These are phyloP conservation scores for Sapajus apella DNA, from an alignment of 2,113 vertebrate species.

Conservation along the genomic window DNA sequence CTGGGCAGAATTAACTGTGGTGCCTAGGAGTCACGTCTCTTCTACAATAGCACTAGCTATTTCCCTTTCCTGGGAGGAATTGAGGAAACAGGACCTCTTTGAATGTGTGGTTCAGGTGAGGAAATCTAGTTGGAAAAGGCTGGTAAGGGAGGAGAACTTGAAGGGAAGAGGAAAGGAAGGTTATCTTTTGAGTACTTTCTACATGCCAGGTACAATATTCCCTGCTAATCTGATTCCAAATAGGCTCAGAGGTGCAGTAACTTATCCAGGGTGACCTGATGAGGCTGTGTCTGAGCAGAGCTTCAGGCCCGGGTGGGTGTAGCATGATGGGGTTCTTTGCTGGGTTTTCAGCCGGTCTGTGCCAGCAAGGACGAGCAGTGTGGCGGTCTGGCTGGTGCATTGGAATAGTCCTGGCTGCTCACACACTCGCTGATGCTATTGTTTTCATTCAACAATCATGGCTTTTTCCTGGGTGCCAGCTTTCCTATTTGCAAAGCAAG, in stretches of 20 bases:
- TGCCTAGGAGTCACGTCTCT: background rate
- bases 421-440: background rate
- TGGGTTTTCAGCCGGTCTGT: background rate
- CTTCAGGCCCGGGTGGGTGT: background rate
- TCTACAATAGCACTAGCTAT: background rate
- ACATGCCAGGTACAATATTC: no score
- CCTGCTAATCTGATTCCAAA: background rate
- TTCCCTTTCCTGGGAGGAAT: background rate
- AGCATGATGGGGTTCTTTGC: background rate
- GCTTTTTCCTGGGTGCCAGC: background rate
- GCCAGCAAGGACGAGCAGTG: no score
- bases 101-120: background rate
- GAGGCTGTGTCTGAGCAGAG: background rate
- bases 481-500: slow-evolving; percentile 47
- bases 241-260: background rate
- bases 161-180: background rate
- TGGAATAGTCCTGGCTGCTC: background rate
- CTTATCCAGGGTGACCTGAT: background rate
- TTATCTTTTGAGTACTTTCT: background rate
- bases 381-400: background rate
- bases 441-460: background rate
- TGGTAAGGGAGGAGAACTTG: background rate
- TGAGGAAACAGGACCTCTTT: background rate
- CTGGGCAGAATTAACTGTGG: background rate
- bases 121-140: background rate